These are phyloP conservation scores for Morpho helenor DNA, from an alignment of 2,888 invertebrate species.

Conservation along the genomic window DNA sequence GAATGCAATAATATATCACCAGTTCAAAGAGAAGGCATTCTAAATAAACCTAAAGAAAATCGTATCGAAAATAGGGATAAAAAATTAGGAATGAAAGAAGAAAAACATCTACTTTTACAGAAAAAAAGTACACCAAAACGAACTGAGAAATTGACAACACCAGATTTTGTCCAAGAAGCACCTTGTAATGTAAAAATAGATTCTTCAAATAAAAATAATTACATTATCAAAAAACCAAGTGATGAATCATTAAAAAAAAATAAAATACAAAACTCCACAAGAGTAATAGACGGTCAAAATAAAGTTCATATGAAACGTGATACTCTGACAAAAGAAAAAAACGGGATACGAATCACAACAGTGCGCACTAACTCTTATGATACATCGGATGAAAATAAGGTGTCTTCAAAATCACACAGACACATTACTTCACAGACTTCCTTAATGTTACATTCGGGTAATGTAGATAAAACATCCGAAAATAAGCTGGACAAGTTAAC, in stretches of 20 bases:
- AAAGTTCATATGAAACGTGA: neutral
- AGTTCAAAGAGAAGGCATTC: neutral
- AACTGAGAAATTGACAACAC: constrained; percentile 28
- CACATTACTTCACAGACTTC: constrained; percentile 11
- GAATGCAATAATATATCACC: constrained; percentile 1
- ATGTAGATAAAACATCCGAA: constrained; percentile 23
- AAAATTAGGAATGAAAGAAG: constrained; percentile 8
- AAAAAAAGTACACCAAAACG: constrained; percentile 20
- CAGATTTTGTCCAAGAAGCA: constrained; percentile 16
- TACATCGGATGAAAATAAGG: constrained; percentile 8
- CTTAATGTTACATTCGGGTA: constrained; percentile 17
- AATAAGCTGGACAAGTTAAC: constrained; percentile 33
- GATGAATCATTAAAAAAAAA: constrained; percentile 11
- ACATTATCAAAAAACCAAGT: constrained; percentile 5
- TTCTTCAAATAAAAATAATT: constrained; percentile 10
- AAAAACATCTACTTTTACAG: neutral
- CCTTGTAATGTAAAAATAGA: constrained; percentile 11
- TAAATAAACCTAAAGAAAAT: constrained; percentile 5
- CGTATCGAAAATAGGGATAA: constrained; percentile 6
- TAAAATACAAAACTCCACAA: neutral
- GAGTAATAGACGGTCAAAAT: constrained; percentile 2
- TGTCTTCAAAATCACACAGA: constrained; percentile 24
- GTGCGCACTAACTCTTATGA: neutral
- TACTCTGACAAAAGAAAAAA: constrained; percentile 3
- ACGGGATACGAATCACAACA: too few relatives aligned